Evolutionary conservation across 2,888 invertebrate species (phyloP).

Genomic region (Alviniconcha strummeri): DNA sequence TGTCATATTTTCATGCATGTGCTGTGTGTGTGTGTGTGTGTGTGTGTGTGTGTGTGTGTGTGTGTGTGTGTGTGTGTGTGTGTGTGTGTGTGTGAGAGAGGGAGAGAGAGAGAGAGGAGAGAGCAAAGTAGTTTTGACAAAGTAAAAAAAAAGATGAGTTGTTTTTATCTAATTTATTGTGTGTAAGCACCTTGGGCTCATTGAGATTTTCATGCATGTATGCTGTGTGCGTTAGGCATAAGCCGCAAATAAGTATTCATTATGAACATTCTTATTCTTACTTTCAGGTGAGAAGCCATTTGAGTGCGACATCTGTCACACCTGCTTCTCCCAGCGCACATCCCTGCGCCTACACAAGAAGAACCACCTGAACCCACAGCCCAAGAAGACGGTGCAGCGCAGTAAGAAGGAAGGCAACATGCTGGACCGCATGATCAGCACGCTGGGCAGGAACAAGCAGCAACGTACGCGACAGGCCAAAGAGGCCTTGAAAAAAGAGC

Average conservation of each 20-base stretch:
- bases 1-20: neutral
- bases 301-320: constrained; percentile 22
- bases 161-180: too few species aligned
- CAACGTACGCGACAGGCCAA: constrained; percentile 15
- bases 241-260: neutral
- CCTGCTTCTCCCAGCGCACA: constrained; percentile 30
- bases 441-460: constrained; percentile 28
- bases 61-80: neutral
- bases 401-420: constrained; percentile 24
- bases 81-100: neutral
- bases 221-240: neutral
- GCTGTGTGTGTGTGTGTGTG: neutral
- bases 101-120: neutral
- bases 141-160: neutral
- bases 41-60: neutral
- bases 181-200: too few species aligned
- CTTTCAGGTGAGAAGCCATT: constrained; percentile 29
- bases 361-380: constrained; percentile 30
- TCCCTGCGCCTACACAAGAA: constrained; percentile 30
- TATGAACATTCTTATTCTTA: neutral
- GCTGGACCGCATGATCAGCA: constrained; percentile 34
- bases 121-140: neutral
- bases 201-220: too few species aligned
- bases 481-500: constrained; percentile 24
- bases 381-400: constrained; percentile 11